Evolutionary conservation across 2,113 vertebrate species (phyloP), one percentile per base, ranked within the genome.

Genomic region (Eonycteris spelaea): DNA sequence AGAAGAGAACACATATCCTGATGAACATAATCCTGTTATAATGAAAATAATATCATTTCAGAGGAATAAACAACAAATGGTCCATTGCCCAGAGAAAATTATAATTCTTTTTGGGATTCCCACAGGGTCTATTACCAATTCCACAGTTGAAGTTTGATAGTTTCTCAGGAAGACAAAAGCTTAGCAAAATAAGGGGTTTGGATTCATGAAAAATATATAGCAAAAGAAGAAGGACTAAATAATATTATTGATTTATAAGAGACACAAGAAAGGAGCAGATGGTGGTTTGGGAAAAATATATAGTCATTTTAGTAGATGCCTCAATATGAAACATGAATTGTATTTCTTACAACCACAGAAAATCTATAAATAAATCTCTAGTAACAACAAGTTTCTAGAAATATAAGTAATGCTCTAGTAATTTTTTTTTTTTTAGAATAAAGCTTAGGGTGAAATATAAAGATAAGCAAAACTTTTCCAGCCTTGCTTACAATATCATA

Each of bases 41-140:
- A 98, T 88, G 91, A 97, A 98, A 98, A 98, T 97, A 97, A 96
- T 91, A 91, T 74, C 95, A 95, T 92, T 97, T 88, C 80, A 87
- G 95, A 97, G 71, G 93, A 96, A 97, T 87, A 98, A 98, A 96
- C 96, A 96, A 97, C 91, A 95, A 98, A 98, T 95, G 97, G 95
- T 74, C 57, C 95, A 95, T 88, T 95, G 90, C 51, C 92, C 75
- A 94, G 55, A 95, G 96, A 98, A 98, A 98, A 97, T 97, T 95
- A 91, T 96, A 98, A 98, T 97, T 98, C 97, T 97, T 96, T 97
- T 97, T 98, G 95, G 87, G 71, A 96, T 94, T 97, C 96, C 95
- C 93, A 91, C 18, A 91, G 96, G 95, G 87, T 57, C 85, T 93
- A 79, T 38, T 51, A 89, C 67, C 75, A 82, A 1, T 92, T 75